Conservation (phyloP, 2,888 invertebrate genomes). For the Trileptium ribeirensis region DNA sequence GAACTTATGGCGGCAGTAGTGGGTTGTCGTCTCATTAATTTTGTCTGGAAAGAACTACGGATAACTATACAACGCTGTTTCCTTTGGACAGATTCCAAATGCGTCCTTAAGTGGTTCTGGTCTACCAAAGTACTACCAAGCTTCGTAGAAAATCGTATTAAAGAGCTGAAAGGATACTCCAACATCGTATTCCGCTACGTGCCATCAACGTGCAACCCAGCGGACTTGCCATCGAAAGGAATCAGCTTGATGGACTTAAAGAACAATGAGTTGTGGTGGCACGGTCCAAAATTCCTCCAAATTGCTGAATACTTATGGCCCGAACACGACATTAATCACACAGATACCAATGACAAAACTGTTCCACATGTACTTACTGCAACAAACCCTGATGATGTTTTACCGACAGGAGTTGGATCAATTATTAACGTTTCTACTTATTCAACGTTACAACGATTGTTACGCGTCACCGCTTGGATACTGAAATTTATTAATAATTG, state of each 20-base stretch:
- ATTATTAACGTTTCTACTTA: too few relatives aligned
- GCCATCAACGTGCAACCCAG: constrained; percentile 40
- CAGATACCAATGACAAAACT: too few relatives aligned
- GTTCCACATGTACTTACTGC: too few relatives aligned
- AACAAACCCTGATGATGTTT: too few relatives aligned
- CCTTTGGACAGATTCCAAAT: constrained; percentile 34
- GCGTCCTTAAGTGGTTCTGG: constrained; percentile 36
- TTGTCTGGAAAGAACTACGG: constrained; percentile 31
- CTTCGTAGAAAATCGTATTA: constrained; percentile 38
- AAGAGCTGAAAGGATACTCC: constrained; percentile 33
- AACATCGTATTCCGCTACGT: constrained; percentile 38
- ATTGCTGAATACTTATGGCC: too few relatives aligned
- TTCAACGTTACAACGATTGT: too few relatives aligned
- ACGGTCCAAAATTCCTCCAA: constrained; percentile 38
- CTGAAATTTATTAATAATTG: too few relatives aligned
- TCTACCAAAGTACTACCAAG: constrained; percentile 11
- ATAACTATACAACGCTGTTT: constrained; percentile 23
- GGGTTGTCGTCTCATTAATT: constrained; percentile 19
- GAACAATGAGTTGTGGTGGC: constrained; percentile 35
- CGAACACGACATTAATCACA: too few relatives aligned
- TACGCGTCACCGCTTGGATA: too few relatives aligned
- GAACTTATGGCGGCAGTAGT: too few relatives aligned
- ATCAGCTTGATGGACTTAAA: constrained; percentile 25
- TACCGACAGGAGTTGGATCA: too few relatives aligned
- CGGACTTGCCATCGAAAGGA: constrained; percentile 41